Conservation (phyloP, 2,113 vertebrate species). For the Solea solea region DNA sequence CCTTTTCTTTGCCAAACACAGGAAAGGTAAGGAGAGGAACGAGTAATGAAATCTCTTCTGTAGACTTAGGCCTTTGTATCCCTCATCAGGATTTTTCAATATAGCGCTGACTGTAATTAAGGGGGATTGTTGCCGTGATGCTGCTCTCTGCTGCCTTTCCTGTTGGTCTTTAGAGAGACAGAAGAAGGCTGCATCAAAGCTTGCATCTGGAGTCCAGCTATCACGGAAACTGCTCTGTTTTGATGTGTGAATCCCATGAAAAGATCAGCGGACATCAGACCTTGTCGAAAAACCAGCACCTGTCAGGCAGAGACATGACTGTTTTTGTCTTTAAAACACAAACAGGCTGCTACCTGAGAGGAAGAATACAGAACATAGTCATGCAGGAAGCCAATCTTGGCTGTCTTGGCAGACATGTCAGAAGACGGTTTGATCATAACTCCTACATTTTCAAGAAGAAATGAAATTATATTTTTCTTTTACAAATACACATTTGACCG, state of each 20-base stretch:
- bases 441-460: slow-evolving; percentile 3
- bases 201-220: slow-evolving; percentile 62
- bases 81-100: slow-evolving; percentile 77
- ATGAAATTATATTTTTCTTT: slow-evolving; percentile 12
- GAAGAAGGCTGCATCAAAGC: slow-evolving; percentile 75
- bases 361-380: slow-evolving; percentile 32
- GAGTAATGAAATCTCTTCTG: slow-evolving; percentile 90
- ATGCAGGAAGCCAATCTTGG: slow-evolving; percentile 33
- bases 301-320: slow-evolving; percentile 54
- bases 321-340: slow-evolving; percentile 47
- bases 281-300: slow-evolving; percentile 47
- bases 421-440: slow-evolving; percentile 28
- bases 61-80: slow-evolving; percentile 88
- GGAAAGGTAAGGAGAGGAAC: slow-evolving; percentile 95
- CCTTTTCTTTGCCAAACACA: slow-evolving; percentile 94
- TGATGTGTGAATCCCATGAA: slow-evolving; percentile 72
- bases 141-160: slow-evolving; percentile 71
- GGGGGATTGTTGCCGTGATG: slow-evolving; percentile 76
- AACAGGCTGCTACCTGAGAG: slow-evolving; percentile 55
- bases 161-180: slow-evolving; percentile 70
- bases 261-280: slow-evolving; percentile 67
- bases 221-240: slow-evolving; percentile 67
- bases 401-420: slow-evolving; percentile 6
- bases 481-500: background rate
- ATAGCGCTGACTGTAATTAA: slow-evolving; percentile 81